Evolutionary conservation across 2,113 vertebrate species (phyloP).

Genomic region (Paradoxurus hermaphroditus): DNA sequence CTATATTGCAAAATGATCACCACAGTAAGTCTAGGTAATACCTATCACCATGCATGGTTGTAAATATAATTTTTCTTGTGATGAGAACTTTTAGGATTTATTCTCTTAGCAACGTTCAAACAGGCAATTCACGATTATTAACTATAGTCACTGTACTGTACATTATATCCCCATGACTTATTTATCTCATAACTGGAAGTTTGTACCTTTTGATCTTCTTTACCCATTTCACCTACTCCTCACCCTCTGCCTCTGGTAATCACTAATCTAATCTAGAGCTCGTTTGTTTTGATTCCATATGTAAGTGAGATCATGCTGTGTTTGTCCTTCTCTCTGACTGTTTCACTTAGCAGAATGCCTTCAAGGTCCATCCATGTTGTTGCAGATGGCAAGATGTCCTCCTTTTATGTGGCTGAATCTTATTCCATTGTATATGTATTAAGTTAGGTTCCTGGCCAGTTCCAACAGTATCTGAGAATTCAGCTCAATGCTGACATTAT

Average conservation of each 20-base stretch:
- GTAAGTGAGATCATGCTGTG: not conserved
- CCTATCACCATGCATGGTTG: not conserved
- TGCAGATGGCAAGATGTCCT: not conserved
- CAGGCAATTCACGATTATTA: not conserved
- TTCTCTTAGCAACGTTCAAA: not conserved
- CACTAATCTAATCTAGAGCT: not conserved
- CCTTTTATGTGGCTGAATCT: not conserved
- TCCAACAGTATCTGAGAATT: not conserved
- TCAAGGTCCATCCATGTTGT: not conserved
- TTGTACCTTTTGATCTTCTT: not conserved
- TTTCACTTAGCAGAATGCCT: not conserved
- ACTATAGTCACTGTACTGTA: not conserved
- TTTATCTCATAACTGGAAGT: not conserved
- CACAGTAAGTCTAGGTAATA: not conserved
- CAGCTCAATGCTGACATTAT: not conserved
- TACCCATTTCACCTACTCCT: not conserved
- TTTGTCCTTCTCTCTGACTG: not conserved
- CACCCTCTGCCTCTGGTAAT: not conserved
- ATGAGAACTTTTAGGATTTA: not conserved
- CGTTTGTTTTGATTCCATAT: not conserved
- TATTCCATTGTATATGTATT: not conserved
- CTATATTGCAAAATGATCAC: not conserved
- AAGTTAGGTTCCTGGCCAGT: not conserved
- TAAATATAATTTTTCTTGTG: not conserved
- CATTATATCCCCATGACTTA: not conserved